Percentiles rank a stretch among this genome's conserved stretches.
These are phyloP conservation scores for Amblyornis subalaris DNA, from an alignment of 2,113 vertebrate species.

Conservation along the genomic window DNA sequence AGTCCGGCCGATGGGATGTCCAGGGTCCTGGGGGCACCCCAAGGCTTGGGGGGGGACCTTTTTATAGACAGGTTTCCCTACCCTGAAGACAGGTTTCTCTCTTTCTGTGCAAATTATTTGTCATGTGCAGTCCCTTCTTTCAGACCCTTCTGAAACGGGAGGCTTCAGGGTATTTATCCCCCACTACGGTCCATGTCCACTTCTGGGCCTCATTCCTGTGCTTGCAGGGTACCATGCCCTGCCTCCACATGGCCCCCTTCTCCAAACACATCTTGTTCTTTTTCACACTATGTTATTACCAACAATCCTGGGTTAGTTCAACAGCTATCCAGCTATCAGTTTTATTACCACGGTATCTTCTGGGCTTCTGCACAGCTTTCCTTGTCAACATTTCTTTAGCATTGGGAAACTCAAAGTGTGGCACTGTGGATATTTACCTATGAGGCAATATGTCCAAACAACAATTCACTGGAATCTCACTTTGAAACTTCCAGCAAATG, in stretches of 20 bases:
- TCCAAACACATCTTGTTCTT: no score
- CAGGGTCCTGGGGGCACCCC: not conserved
- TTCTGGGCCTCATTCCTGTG: no score
- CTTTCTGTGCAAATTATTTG: not conserved
- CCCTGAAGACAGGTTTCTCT: not conserved
- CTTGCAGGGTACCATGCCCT: not conserved
- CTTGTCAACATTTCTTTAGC: not conserved
- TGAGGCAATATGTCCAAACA: not conserved
- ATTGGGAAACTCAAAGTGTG: not conserved
- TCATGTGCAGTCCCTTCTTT: not conserved
- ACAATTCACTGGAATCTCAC: not conserved
- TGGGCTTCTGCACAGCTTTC: not conserved
- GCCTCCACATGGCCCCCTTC: no score
- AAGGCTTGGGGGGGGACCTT: no score
- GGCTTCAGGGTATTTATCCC: not conserved
- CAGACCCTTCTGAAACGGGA: not conserved
- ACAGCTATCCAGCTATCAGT: not conserved
- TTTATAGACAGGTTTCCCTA: not conserved
- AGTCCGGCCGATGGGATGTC: not conserved
- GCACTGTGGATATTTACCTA: not conserved
- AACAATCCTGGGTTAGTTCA: not conserved
- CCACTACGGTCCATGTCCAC: not conserved
- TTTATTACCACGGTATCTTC: not conserved
- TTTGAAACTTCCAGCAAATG: not conserved
- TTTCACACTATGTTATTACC: no score